Evolutionary conservation across 2,113 vertebrate genomes (phyloP), one percentile per base, ranked within the genome.

Genomic region (Acrocephalus arundinaceus): DNA sequence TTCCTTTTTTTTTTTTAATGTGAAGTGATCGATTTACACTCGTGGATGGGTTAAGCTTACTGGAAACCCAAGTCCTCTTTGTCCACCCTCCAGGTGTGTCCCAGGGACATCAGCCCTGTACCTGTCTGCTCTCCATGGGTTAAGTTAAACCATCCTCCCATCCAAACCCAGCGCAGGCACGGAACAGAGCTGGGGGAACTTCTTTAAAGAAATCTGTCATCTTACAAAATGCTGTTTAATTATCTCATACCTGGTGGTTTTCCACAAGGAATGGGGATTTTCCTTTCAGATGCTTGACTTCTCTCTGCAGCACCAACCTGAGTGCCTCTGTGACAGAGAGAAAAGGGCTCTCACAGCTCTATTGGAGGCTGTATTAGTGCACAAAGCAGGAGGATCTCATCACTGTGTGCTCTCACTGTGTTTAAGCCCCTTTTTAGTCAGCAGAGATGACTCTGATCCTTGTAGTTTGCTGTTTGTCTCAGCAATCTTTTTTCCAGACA

Each of bases 1-100:
- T 97, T 68, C 61, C 15, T n/a, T 45, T 65, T 75, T 43, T 43
- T 93, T 95, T 82, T 80, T 81, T 77, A 68, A 86, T 86, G 81
- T 95, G 96, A 95, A 97, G 93, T 90, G 96, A 97, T 98, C 97
- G 97, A 97, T 98, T 98, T 97, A 65, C 89, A 94, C 96, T 92
- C 85, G 10, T 89, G 95, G 97, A 97, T 43, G 92, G 92, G 96
- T 97, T 97, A 96, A 97, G 94, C 91, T 97, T 97, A 81, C 97
- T 97, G 97, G 94, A 98, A 98, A 76, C 90, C 41, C 25, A 79
- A 76, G 65, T 94, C 88, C 79, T 96, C 85, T 95, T 54, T 94
- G 94, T 90, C 84, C 93, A 93, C 24, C 2, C 46, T 71, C 71
- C 75, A 91, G 96, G 94, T 85, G 28, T 37, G 33, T 93, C 81